Evolutionary conservation across 2,797 vertebrate genomes (phyloP), one percentile per base, ranked within the genome.

Genomic region (Centroberyx gerrardi): DNA sequence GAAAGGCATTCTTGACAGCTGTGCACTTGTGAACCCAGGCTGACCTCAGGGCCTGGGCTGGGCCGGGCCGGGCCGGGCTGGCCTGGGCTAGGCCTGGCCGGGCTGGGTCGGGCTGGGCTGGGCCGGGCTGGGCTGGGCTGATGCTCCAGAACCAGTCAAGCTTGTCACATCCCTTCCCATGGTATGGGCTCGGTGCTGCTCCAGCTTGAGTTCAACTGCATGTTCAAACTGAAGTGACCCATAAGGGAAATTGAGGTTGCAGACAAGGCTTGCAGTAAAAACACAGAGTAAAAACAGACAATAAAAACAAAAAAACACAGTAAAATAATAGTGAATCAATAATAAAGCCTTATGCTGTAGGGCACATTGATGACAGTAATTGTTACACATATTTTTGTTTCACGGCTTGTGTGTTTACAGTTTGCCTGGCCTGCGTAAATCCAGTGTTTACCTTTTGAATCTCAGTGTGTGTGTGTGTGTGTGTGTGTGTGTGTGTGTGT

Each of bases 1-100:
- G 90, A 90, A 80, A 87, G 86, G 89, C 87, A 90, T 94, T 89
- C 33, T 86, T 91, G 92, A 92, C 95, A 95, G 93, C 94, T 95
- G 95, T 87, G 90, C 85, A 90, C 88, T 53, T 33, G 27, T 93
- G 94, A 95, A 95, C 94, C 89, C 78, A 87, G 48, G 48, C 62
- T 92, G 92, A 95, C 91, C 94, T 81, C 59, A 44, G 85, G 48
- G 38, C 33, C 33, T 72, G 65, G 68, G 80, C 66, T 9, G 18
- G 76, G 36, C 64, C 22, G 33, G 38, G 38, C 38, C 8, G 10
- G 33, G 33, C 33, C 33, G 4, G 51, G 53, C 0, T 58, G 42
- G 3, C 22, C 22, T 1, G 22, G 22, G 22, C 22, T 22, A 22
- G 22, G 22, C 22, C 22, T 1, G 22, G 22, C 22, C 1, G 22